Percentiles rank a stretch among this genome's conserved stretches.
These are phyloP conservation scores for Emmelina monodactyla DNA, from an alignment of 2,888 invertebrate genomes.

Conservation along the genomic window DNA sequence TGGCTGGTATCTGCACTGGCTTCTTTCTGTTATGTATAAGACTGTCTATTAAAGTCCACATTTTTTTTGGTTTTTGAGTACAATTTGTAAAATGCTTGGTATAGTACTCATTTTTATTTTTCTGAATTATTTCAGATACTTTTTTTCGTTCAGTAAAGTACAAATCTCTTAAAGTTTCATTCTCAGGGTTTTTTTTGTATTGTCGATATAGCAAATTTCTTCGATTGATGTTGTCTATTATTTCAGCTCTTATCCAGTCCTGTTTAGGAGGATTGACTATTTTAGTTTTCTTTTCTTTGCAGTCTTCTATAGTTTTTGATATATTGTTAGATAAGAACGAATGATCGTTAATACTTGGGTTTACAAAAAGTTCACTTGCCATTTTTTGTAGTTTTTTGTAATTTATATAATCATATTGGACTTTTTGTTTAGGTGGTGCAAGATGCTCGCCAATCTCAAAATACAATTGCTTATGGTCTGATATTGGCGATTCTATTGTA, in stretches of 20 bases:
- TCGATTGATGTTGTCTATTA: constrained; percentile 5
- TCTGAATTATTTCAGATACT: neutral
- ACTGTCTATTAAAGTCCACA: constrained; percentile 4
- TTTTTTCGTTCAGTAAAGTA: neutral
- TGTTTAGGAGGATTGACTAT: constrained; percentile 7
- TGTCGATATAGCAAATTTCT: constrained; percentile 6
- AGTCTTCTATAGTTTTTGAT: constrained; percentile 4
- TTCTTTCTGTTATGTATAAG: constrained; percentile 6
- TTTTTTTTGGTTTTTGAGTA: constrained; percentile 4
- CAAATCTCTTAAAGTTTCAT: constrained; percentile 1
- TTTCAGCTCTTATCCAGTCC: constrained; percentile 9
- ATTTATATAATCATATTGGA: neutral
- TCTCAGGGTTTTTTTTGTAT: constrained; percentile 3
- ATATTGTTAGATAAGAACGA: too few relatives aligned
- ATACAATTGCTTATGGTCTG: constrained; percentile 1
- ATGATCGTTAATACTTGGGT: too few relatives aligned
- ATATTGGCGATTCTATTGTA: constrained; percentile 4
- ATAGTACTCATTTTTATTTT: constrained; percentile 5
- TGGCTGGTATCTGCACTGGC: constrained; percentile 4
- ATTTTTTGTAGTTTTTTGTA: neutral
- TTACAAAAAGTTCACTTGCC: too few relatives aligned
- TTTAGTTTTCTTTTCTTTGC: constrained; percentile 6
- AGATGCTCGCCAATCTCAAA: constrained; percentile 1
- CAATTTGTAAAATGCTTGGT: constrained; percentile 3
- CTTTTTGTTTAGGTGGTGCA: neutral